Conservation (phyloP, 2,113 vertebrate genomes). For the Xiphophorus hellerii region DNA sequence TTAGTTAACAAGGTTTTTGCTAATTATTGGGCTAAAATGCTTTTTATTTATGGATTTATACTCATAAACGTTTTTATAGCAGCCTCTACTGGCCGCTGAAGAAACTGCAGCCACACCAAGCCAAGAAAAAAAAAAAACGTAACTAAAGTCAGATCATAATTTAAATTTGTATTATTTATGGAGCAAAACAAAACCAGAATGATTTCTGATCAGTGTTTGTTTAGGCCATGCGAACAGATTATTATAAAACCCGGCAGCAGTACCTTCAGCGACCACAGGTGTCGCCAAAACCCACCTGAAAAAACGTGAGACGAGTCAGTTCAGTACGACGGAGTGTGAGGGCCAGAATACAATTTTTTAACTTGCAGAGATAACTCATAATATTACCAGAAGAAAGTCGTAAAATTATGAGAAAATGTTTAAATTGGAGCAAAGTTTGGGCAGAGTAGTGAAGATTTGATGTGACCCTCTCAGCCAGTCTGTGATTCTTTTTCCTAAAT, state of each 20-base stretch:
- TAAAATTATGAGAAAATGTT: background rate
- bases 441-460: too few relatives aligned
- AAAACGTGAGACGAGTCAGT: too few relatives aligned
- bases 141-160: background rate
- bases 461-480: too few relatives aligned
- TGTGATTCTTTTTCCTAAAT: too few relatives aligned
- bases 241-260: background rate
- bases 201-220: background rate
- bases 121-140: background rate
- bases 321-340: too few relatives aligned
- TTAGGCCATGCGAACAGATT: background rate
- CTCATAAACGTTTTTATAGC: background rate
- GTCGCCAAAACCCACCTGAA: background rate
- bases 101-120: background rate
- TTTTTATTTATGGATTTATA: background rate
- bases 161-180: background rate
- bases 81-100: conserved; percentile 1
- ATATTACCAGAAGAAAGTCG: background rate
- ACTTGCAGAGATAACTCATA: too few relatives aligned
- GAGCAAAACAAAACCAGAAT: background rate
- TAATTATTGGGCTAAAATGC: background rate
- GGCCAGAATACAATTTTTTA: too few relatives aligned
- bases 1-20: background rate
- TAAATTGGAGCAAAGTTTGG: too few relatives aligned
- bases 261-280: background rate